A percentile compares a stretch with the other conserved stretches of the same genome.
Conservation (phyloP, 1,140 invertebrate genomes). For the Trachymyrmex septentrionalis region DNA sequence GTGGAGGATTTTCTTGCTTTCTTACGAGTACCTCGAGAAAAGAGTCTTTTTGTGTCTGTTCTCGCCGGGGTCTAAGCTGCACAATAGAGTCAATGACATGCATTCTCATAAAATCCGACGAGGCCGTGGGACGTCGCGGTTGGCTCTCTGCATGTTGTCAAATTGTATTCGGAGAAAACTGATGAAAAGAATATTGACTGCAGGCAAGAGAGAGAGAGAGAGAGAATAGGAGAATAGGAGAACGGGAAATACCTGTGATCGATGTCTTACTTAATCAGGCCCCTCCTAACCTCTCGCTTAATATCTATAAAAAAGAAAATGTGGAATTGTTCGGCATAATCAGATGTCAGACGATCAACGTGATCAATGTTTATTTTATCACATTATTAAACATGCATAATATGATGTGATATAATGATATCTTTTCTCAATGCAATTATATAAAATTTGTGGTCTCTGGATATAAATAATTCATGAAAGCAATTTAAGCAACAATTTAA, state of each 20-base stretch:
- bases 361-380: constrained; percentile 6
- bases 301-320: constrained; percentile 7
- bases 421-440: neutral
- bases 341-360: neutral
- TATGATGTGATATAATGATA: neutral
- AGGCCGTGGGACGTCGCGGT: constrained; percentile 56
- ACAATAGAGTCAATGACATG: constrained; percentile 76
- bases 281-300: neutral
- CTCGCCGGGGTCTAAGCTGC: constrained; percentile 48
- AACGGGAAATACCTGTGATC: constrained; percentile 27
- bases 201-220: too few relatives aligned
- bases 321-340: neutral
- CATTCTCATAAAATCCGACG: constrained; percentile 73
- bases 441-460: neutral
- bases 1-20: constrained; percentile 63
- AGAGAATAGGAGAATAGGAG: too few relatives aligned
- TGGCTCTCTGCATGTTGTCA: constrained; percentile 40
- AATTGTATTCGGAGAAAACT: constrained; percentile 64
- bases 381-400: neutral
- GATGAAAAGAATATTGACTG: constrained; percentile 33
- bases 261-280: constrained; percentile 46
- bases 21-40: constrained; percentile 57
- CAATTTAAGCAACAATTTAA: neutral
- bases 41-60: constrained; percentile 41
- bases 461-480: neutral